Evolutionary conservation across 2,888 invertebrate species (phyloP).

Genomic region (Iphiclides podalirius): DNA sequence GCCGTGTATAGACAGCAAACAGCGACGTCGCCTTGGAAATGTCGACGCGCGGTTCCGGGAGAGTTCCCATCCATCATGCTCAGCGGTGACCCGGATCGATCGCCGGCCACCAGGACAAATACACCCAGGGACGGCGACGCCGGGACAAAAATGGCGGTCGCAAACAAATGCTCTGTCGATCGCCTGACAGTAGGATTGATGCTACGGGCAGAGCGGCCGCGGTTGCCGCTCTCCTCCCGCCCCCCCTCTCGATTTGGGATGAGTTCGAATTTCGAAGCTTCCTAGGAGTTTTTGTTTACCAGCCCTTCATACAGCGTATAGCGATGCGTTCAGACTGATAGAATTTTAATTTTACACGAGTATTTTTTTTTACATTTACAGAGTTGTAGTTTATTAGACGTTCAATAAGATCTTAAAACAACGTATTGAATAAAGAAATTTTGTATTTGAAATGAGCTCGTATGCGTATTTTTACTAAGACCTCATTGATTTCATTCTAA

Average conservation of each 20-base stretch:
- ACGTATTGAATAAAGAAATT: too few relatives aligned
- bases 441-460: too few relatives aligned
- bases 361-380: too few relatives aligned
- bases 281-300: too few relatives aligned
- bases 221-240: conserved; percentile 11
- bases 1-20: conserved; percentile 47
- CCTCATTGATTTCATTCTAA: too few relatives aligned
- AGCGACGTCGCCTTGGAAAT: conserved; percentile 34
- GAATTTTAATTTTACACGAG: too few relatives aligned
- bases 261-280: not conserved
- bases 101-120: conserved; percentile 48
- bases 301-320: too few relatives aligned
- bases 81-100: conserved; percentile 70
- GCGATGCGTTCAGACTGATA: too few relatives aligned
- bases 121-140: conserved; percentile 47
- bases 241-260: conserved; percentile 9
- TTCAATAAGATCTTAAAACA: too few relatives aligned
- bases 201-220: conserved; percentile 40
- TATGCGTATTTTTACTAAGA: too few relatives aligned
- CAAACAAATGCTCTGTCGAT: conserved; percentile 78
- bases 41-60: conserved; percentile 37
- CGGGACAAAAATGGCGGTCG: conserved; percentile 74
- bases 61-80: conserved; percentile 67
- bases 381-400: too few relatives aligned
- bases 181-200: conserved; percentile 75